Base-by-base conservation (phyloP, 1,140 invertebrate genomes). In the Drosophila arizonae region DNA sequence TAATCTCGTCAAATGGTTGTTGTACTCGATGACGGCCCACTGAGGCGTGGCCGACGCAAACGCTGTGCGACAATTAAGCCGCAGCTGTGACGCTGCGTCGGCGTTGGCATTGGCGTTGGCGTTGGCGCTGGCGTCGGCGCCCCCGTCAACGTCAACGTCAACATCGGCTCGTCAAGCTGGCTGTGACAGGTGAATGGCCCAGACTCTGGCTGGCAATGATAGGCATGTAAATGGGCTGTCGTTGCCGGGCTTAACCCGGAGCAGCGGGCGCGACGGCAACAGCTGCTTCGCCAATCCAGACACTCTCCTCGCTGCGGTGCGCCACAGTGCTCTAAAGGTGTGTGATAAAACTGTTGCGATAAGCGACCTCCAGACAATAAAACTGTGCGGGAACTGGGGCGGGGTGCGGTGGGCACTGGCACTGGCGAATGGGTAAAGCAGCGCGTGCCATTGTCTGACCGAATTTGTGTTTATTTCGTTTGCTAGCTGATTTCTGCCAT, bases 191-290 rank as follows among this genome's bases (percentile, higher is more conserved):
- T 76, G 72, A 69, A 68, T 72, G 61, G 61, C 68, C 54, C 41
- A 62, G 68, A 51, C 74, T 52, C 52, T 61, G 70, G 56, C 52
- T 61, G 70, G 48, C 81, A 86, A 72, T 86, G 80, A 86, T 81
- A 78, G 73, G 61, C 77, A 78, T 85, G 81, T 70, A 81, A 86
- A 86, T 85, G 81, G 65, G 77, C 68, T 75, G 41, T n/a, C 60
- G 61, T 52, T 64, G 61, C 67, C 62, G 13, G 30, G 48, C 51
- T 43, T 36, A 63, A 21, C 21, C 71, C 68, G 61, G 56, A 24
- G 30, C 9, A 28, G 51, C 28, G 5, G 21, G 21, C 2, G 28
- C 33, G 10, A 26, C 46, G 13, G 50, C 50, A 48, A 33, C 57
- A 73, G 64, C 64, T 73, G 71, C 43, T 50, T 65, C 10, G 2